Percentiles rank a stretch among this genome's conserved stretches.
Conservation (phyloP, 2,113 vertebrate species). For the Zosterops borbonicus region DNA sequence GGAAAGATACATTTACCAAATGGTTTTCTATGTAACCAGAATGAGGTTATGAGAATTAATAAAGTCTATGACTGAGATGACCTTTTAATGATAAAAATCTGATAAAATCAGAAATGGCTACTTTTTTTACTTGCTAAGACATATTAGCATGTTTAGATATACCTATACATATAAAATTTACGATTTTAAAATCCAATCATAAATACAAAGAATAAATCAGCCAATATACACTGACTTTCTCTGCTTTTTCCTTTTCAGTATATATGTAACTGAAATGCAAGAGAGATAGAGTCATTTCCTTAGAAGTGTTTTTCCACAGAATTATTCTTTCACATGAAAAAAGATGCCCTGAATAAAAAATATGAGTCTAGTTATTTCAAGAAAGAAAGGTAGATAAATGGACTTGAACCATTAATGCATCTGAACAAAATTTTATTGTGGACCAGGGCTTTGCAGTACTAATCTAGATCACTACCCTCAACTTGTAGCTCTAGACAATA, state of each 20-base stretch:
- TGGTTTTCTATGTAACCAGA: background rate
- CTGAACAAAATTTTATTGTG: background rate
- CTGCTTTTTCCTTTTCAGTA: background rate
- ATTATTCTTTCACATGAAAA: background rate
- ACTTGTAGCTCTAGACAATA: background rate
- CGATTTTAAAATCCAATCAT: background rate
- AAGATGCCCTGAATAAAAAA: background rate
- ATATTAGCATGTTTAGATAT: background rate
- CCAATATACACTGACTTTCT: background rate
- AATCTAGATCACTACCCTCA: background rate
- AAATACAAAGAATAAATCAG: background rate
- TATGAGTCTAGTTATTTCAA: background rate
- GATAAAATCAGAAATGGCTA: background rate
- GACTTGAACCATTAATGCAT: background rate
- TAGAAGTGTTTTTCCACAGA: background rate
- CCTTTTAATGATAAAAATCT: background rate
- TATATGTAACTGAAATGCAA: background rate
- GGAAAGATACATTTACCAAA: background rate
- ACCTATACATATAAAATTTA: background rate
- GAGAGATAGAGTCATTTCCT: background rate
- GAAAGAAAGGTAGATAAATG: background rate
- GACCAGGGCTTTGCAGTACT: background rate
- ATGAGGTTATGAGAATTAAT: background rate
- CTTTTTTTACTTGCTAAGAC: background rate
- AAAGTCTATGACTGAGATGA: background rate